Evolutionary conservation across 2,797 vertebrate species (phyloP), one percentile per base, ranked within the genome.

Genomic region (Craterocephalus amniculus): DNA sequence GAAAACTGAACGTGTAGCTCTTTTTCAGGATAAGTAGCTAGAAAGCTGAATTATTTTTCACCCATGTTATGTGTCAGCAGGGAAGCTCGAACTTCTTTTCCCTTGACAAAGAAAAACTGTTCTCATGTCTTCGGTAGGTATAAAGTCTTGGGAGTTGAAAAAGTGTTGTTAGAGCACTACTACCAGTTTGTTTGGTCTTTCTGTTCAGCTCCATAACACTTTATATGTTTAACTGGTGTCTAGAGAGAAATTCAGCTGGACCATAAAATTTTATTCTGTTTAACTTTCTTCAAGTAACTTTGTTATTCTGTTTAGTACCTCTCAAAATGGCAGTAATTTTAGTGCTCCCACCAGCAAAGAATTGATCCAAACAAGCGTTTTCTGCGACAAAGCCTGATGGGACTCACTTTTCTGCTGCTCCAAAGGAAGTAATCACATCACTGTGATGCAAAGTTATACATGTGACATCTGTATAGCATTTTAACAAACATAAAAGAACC

Each of bases 161-260:
- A 20, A 16, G 6, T 38, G 6, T 40, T 59, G 35, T 24, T 35
- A 58, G 20, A 58, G 20, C 24, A 8, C 27, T 6, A 31, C 14
- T 26, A 31, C 18, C 34, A 14, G 57, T 36, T 18, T 36, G 34
- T 36, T 36, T 32, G 32, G 57, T 58, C n/a, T 26, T 22, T 5
- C 6, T 58, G 34, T 58, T 58, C 22, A 14, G 58, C 58, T 40
- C 58, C 58, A 59, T 59, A 18, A 59, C 58, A 18, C 22, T 26
- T 16, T 26, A 20, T 20, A 14, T 26, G 6, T 35, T 40, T 22
- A 59, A 59, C 35, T 38, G 22, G 35, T 40, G 35, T 59, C 58
- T 40, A 1, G 35, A 40, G 58, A 59, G 52, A 27, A 59, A 59
- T 38, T 38, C 34, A 18, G 58, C 58, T 26, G 58, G 13, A 58